Base-by-base conservation (phyloP, 23 tunicate genomes). In the Halocynthia roretzi region DNA sequence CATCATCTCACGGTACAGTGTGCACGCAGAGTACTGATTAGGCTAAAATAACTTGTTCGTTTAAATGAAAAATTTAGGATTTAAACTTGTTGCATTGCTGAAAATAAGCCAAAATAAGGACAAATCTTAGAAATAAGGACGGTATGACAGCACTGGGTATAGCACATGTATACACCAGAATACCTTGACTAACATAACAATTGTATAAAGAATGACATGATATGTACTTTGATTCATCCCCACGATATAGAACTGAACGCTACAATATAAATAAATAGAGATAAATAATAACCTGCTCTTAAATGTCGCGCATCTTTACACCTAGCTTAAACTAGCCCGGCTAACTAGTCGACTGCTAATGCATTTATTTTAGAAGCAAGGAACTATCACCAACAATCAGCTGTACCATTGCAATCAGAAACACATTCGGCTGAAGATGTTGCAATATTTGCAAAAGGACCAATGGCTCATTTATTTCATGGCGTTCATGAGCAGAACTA, bases 371-470 rank as follows among this genome's bases (percentile, higher is more conserved):
- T 5, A 71, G 76, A 18, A 11, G 56, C 56, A 1, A 48, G n/a
- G 5, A 1, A 49, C 20, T 74, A 74, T 18, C 55, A 15, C 19
- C 78, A 74, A 56, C 78, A 74, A n/a, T 50, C 78, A 18, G 78
- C 40, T 54, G 78, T 74, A 0, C 78, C 78, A 18, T 6, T 19
- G 20, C 54, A 62, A 0, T 53, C 64, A 14, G 78, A 74, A 54
- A 54, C 78, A 10, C 76, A 71, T 50, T 15, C 76, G 15, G 76
- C 56, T 10, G 76, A 71, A 48, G 76, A 71, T 71, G 76, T 71
- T 48, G 56, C 76, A 10, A 71, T 71, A 10, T 71, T 44, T 50
- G 76, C 76, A 14, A 40, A 66, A 12, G 76, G 76, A 48, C 76
- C 76, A 50, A 71, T 71, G 76, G 76, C 76, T 2, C 76, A 71